Conservation (phyloP, 2,797 vertebrate species). For the Allobates femoralis region DNA sequence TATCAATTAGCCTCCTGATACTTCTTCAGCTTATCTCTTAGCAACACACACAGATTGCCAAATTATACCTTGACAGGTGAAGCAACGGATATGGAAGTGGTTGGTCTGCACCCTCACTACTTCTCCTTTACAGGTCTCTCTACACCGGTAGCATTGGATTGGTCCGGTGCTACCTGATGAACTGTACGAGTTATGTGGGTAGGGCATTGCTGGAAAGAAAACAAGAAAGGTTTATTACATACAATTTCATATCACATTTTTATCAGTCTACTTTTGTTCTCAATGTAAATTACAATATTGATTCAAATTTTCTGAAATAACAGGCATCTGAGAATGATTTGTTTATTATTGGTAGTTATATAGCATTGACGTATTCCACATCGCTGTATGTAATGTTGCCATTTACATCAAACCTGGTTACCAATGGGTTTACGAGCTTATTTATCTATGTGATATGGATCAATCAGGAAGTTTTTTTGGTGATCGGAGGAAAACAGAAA, state of each 20-base stretch:
- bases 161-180: slow-evolving; percentile 78
- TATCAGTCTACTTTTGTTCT: neutral
- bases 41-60: neutral
- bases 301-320: neutral
- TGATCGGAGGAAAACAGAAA: too few relatives aligned
- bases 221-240: slow-evolving; percentile 34
- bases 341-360: neutral
- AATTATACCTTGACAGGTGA: slow-evolving; percentile 94
- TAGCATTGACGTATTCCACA: neutral
- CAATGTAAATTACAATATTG: neutral
- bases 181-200: slow-evolving; percentile 82
- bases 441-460: neutral
- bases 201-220: slow-evolving; percentile 79
- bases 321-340: neutral
- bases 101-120: slow-evolving; percentile 95
- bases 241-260: neutral
- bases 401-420: neutral
- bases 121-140: slow-evolving; percentile 95
- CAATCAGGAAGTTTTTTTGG: too few relatives aligned
- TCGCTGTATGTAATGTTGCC: neutral
- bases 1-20: neutral
- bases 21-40: neutral
- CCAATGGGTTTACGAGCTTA: neutral
- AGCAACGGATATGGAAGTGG: slow-evolving; percentile 98
- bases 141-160: slow-evolving; percentile 94